Percentiles rank a stretch among this genome's conserved stretches.
These are phyloP conservation scores for Abrostola tripartita DNA, from an alignment of 2,888 invertebrate genomes.

Conservation along the genomic window DNA sequence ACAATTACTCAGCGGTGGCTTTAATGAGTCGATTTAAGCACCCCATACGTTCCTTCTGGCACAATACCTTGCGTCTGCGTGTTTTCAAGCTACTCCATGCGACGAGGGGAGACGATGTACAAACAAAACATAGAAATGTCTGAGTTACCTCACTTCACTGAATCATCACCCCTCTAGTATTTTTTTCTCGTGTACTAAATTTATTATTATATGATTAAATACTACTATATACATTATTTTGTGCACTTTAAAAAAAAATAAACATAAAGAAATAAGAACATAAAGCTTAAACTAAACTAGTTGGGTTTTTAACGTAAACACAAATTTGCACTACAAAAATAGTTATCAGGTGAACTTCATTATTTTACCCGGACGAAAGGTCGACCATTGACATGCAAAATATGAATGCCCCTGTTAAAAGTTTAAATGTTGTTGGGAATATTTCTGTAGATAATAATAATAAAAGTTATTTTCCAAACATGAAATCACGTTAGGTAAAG, in stretches of 20 bases:
- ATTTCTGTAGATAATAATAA: constrained; percentile 42
- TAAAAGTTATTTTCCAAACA: constrained; percentile 57
- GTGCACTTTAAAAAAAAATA: background rate
- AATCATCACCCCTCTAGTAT: constrained; percentile 51
- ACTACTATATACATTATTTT: constrained; percentile 18
- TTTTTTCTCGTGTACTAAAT: constrained; percentile 26
- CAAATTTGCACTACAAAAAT: constrained; percentile 13
- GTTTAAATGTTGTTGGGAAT: constrained; percentile 56
- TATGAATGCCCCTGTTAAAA: constrained; percentile 38
- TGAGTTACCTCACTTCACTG: constrained; percentile 72
- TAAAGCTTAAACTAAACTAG: no score
- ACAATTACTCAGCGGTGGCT: constrained; percentile 74
- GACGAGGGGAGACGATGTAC: constrained; percentile 76
- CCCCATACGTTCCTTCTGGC: constrained; percentile 73
- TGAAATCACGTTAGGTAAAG: constrained; percentile 69
- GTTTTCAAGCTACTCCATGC: constrained; percentile 71
- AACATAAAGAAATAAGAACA: no score
- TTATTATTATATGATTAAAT: no score
- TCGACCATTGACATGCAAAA: constrained; percentile 21
- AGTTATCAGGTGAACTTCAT: constrained; percentile 18
- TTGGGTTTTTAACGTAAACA: no score
- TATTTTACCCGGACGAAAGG: constrained; percentile 37
- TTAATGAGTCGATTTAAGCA: constrained; percentile 78
- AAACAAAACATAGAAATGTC: constrained; percentile 81
- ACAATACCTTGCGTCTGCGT: constrained; percentile 76